A percentile compares a stretch with the other conserved stretches of the same genome.
Conservation (phyloP, 2,888 invertebrate genomes). For the Drosophila subquinaria region DNA sequence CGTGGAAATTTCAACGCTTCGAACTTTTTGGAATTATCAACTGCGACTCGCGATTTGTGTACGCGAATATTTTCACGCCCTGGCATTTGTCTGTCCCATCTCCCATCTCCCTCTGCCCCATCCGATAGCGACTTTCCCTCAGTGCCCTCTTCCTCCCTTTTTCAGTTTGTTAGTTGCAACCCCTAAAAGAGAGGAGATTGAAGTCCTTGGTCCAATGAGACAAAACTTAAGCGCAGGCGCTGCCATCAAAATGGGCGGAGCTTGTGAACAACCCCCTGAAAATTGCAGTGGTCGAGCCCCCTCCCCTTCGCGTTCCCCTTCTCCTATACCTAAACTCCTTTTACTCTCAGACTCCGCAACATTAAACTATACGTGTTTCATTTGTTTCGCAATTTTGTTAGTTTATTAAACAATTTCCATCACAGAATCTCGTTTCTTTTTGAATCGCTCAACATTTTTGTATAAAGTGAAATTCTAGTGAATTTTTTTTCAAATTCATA, state of each 20-base stretch:
- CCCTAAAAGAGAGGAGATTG: neutral
- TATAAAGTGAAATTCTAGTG: neutral
- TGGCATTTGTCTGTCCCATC: constrained; percentile 1
- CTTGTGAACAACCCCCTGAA: constrained; percentile 18
- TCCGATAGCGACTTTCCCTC: neutral
- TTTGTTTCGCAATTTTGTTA: neutral
- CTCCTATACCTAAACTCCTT: too few species aligned
- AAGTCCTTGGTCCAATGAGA: constrained; percentile 5
- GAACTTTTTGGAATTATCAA: constrained; percentile 30
- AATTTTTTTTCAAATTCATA: neutral
- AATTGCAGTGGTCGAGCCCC: neutral
- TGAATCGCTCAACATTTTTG: neutral
- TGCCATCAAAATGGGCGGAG: constrained; percentile 35
- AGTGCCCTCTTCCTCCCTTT: neutral
- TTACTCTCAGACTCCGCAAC: neutral
- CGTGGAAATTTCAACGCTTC: constrained; percentile 57
- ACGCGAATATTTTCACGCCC: constrained; percentile 39
- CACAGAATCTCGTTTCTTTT: neutral
- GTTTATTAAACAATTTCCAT: neutral
- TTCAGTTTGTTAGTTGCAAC: constrained; percentile 1
- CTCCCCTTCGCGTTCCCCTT: neutral
- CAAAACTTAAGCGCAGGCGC: constrained; percentile 40
- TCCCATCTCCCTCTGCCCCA: neutral
- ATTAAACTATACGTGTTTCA: too few species aligned
- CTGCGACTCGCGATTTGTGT: constrained; percentile 15